phyloP scores from a whole-genome alignment of 2,888 invertebrate genomes.

The Cryptops parisi region DNA sequence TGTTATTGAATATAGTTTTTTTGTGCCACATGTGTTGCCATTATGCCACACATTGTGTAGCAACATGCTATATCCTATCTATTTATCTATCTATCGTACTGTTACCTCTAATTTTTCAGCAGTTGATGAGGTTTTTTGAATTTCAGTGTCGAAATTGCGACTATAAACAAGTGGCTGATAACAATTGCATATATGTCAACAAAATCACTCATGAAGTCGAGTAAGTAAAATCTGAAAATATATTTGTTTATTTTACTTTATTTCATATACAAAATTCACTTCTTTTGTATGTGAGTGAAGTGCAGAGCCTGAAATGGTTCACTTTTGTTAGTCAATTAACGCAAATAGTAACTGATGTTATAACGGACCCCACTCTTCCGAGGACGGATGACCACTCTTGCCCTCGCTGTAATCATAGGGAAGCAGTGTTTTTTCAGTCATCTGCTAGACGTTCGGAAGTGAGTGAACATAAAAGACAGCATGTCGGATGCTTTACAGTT shows the following conservation, averaged over 20 bases:
- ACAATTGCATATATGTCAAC: constrained; percentile 98
- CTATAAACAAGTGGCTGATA: constrained; percentile 90
- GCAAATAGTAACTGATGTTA: constrained; percentile 95
- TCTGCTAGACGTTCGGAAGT: constrained; percentile 88
- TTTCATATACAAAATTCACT: not conserved
- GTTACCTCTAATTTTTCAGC: too few relatives aligned
- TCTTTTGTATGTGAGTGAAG: not conserved
- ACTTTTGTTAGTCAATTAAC: constrained; percentile 64
- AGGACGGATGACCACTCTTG: constrained; percentile 97
- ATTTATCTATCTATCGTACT: too few relatives aligned
- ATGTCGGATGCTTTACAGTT: too few relatives aligned
- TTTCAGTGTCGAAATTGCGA: constrained; percentile 84
- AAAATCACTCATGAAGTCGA: constrained; percentile 99
- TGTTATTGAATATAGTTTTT: too few relatives aligned
- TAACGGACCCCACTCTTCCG: constrained; percentile 94
- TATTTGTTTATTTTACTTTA: constrained; percentile 2
- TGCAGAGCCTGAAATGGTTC: constrained; percentile 8
- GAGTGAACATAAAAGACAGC: constrained; percentile 14
- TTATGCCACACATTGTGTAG: too few relatives aligned
- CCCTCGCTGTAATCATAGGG: constrained; percentile 84
- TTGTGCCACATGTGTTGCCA: too few relatives aligned
- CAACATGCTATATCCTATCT: too few relatives aligned
- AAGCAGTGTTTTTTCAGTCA: constrained; percentile 98
- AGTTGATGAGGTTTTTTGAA: not conserved
- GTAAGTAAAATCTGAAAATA: constrained; percentile 39